Evolutionary conservation across 2,113 vertebrate genomes (phyloP).

Genomic region (Cisticola juncidis): DNA sequence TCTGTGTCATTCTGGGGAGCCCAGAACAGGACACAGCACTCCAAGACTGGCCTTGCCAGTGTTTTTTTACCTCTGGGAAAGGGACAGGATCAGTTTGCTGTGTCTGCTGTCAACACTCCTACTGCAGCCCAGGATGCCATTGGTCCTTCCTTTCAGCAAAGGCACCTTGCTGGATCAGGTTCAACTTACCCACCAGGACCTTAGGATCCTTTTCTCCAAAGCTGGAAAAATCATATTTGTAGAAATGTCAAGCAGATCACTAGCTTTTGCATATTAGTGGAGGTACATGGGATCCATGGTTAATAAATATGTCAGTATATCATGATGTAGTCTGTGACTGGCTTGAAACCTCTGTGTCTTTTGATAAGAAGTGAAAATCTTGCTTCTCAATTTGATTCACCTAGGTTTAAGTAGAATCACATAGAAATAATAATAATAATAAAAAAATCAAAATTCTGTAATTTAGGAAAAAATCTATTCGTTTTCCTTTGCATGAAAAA

Average conservation of each 20-base stretch:
- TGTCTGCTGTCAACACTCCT: rapidly evolving
- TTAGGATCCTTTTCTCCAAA: neutral
- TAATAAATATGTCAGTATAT: neutral
- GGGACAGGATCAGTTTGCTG: neutral
- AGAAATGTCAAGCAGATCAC: neutral
- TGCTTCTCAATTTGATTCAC: neutral
- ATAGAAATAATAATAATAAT: neutral
- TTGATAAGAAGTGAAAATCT: neutral
- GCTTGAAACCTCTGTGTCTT: neutral
- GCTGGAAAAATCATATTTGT: neutral
- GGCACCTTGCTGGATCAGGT: neutral
- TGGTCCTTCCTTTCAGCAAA: neutral
- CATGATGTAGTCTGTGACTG: neutral
- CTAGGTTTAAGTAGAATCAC: neutral
- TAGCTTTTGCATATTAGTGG: neutral
- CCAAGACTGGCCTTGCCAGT: neutral
- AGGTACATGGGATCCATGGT: neutral
- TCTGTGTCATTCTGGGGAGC: neutral
- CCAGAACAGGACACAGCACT: neutral
- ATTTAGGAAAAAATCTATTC: neutral
- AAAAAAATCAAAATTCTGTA: neutral
- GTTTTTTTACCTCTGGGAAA: neutral
- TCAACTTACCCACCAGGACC: rapidly evolving
- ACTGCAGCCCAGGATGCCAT: neutral
- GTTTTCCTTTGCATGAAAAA: neutral